phyloP scores from a whole-genome alignment of 2,888 invertebrate genomes.

The Pachliopta kotzebuea region DNA sequence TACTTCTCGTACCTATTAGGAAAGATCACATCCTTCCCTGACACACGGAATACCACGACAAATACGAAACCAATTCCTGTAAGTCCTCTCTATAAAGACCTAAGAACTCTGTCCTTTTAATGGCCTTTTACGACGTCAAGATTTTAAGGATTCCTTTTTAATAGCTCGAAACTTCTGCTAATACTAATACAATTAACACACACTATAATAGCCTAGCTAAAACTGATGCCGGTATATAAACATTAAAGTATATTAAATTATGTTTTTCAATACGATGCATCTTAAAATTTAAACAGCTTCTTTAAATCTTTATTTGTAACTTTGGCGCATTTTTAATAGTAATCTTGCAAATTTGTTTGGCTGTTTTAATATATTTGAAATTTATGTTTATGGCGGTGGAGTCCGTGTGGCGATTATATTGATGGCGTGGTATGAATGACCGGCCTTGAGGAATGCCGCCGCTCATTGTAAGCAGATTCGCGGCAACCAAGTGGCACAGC shows the following conservation, averaged over 20 bases:
- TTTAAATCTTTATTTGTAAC: not conserved
- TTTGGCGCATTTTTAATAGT: not conserved
- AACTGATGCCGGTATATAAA: not conserved
- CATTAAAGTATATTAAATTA: too few relatives aligned
- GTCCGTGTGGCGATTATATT: slow-evolving; percentile 33
- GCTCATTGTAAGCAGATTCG: slow-evolving; percentile 40
- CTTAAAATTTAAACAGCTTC: not conserved
- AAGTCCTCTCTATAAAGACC: too few relatives aligned
- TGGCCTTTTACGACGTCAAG: too few relatives aligned
- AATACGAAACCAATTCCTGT: not conserved
- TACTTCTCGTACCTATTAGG: too few relatives aligned
- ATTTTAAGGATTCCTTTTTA: too few relatives aligned
- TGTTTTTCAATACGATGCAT: too few relatives aligned
- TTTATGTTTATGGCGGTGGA: slow-evolving; percentile 5
- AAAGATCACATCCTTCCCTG: too few relatives aligned
- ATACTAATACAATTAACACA: too few relatives aligned
- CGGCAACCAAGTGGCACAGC: slow-evolving; percentile 39
- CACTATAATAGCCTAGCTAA: too few relatives aligned
- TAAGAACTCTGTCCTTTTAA: too few relatives aligned
- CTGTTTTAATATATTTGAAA: slow-evolving; percentile 11
- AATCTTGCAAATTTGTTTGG: slow-evolving; percentile 1
- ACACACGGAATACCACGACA: too few relatives aligned
- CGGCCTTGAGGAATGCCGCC: slow-evolving; percentile 72
- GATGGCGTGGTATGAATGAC: slow-evolving; percentile 52
- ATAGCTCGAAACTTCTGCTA: too few relatives aligned